phyloP scores from a whole-genome alignment of 1,140 invertebrate species.

The Brachionus rubens region DNA sequence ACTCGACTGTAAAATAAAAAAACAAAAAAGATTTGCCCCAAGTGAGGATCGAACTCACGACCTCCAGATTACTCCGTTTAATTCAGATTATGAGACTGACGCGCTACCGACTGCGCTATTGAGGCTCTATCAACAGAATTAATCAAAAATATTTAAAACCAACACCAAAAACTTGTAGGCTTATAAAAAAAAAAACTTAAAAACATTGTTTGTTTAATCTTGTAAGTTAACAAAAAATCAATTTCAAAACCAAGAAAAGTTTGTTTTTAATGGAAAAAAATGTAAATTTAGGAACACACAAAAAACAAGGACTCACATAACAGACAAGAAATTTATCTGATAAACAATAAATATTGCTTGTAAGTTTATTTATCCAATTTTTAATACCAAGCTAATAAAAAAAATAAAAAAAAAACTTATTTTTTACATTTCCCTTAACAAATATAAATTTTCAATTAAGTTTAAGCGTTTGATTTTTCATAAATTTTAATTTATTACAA shows the following conservation, averaged over 20 bases:
- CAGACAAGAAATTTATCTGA: slow-evolving; percentile 16
- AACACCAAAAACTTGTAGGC: too few relatives aligned
- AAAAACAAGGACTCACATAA: background rate
- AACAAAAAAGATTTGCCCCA: slow-evolving; percentile 29
- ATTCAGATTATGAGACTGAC: slow-evolving; percentile 43
- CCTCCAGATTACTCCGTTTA: slow-evolving; percentile 26
- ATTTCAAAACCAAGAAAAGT: too few relatives aligned
- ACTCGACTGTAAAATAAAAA: background rate
- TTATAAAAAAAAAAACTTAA: too few relatives aligned
- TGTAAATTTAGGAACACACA: too few relatives aligned
- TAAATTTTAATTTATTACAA: too few relatives aligned
- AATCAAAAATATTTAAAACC: background rate
- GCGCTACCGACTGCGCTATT: slow-evolving; percentile 45
- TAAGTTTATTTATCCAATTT: slow-evolving; percentile 32
- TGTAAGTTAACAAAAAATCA: too few relatives aligned
- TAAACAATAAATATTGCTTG: slow-evolving; percentile 31
- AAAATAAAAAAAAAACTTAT: too few relatives aligned
- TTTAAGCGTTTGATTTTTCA: too few relatives aligned
- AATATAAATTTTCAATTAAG: background rate
- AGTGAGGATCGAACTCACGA: slow-evolving; percentile 45
- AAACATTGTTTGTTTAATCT: too few relatives aligned
- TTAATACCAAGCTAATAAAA: slow-evolving; percentile 31
- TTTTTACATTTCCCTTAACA: background rate
- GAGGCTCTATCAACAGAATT: slow-evolving; percentile 6
- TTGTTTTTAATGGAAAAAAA: too few relatives aligned